Conservation (phyloP, 2,797 vertebrate genomes). For the Micropoecilia bifurca region DNA sequence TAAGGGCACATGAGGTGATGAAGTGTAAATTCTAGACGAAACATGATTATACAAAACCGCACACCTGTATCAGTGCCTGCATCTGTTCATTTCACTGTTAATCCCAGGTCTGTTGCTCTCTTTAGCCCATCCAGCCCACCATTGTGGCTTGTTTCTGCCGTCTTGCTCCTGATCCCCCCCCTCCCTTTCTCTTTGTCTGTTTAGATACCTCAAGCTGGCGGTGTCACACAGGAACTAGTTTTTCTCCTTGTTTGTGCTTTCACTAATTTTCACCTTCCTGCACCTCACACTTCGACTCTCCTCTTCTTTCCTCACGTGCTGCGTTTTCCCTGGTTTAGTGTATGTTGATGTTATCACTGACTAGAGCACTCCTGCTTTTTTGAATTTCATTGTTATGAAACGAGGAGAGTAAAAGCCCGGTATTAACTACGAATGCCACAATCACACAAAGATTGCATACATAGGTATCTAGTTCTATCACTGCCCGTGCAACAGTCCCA, state of each 20-base stretch:
- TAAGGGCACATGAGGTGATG: slow-evolving; percentile 35
- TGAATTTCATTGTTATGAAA: slow-evolving; percentile 46
- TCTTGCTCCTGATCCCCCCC: slow-evolving; percentile 25
- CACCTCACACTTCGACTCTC: slow-evolving; percentile 27
- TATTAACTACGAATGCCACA: slow-evolving; percentile 44
- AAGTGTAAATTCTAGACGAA: slow-evolving; percentile 52
- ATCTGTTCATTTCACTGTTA: slow-evolving; percentile 69
- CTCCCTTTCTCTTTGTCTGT: slow-evolving; percentile 51
- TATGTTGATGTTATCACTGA: slow-evolving; percentile 60
- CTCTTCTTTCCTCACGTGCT: slow-evolving; percentile 46
- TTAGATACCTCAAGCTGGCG: slow-evolving; percentile 60
- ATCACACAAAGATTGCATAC: slow-evolving; percentile 59
- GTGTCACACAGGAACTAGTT: slow-evolving; percentile 66
- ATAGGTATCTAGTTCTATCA: slow-evolving; percentile 64
- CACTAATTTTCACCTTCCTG: slow-evolving; percentile 57
- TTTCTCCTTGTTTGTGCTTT: slow-evolving; percentile 62
- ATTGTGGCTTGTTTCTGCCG: slow-evolving; percentile 50
- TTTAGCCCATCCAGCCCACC: slow-evolving; percentile 48
- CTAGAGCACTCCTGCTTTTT: slow-evolving; percentile 49
- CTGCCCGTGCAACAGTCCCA: slow-evolving; percentile 61
- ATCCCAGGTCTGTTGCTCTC: slow-evolving; percentile 66
- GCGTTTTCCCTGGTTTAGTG: slow-evolving; percentile 45
- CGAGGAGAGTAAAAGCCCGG: slow-evolving; percentile 38
- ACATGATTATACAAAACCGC: slow-evolving; percentile 54
- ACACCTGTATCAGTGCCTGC: slow-evolving; percentile 63